A percentile compares a stretch with the other conserved stretches of the same genome.
These are phyloP conservation scores for Gortyna flavago DNA, from an alignment of 2,888 invertebrate species.

Conservation along the genomic window DNA sequence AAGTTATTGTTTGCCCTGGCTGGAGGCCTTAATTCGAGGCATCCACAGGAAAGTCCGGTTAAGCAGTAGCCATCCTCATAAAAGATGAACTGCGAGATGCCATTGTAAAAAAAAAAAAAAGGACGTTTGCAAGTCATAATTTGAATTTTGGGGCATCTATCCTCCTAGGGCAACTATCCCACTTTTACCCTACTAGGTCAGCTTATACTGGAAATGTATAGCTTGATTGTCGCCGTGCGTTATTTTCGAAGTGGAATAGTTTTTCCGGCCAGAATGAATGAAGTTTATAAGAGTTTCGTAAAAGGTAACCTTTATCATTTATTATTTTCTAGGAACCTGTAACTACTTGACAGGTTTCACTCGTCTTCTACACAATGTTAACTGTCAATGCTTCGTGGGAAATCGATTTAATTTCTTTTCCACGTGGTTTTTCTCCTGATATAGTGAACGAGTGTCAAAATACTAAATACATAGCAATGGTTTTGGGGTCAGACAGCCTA, in stretches of 20 bases:
- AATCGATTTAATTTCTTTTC: neutral
- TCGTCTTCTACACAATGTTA: neutral
- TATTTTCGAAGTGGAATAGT: neutral
- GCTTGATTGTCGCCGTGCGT: neutral
- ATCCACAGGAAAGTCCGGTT: no score
- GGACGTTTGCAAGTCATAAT: no score
- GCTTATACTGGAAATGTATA: neutral
- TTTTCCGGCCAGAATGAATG: neutral
- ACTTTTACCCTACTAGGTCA: no score
- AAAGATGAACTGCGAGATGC: no score
- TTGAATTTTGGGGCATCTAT: no score
- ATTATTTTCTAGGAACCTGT: neutral
- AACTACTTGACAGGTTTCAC: neutral
- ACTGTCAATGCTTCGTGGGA: neutral
- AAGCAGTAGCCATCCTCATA: no score
- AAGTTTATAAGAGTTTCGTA: neutral
- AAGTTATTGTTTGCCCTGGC: no score
- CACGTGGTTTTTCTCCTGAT: neutral
- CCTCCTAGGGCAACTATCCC: no score
- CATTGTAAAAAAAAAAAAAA: no score
- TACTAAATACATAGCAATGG: neutral
- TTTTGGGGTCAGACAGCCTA: conserved; percentile 4
- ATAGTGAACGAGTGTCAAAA: conserved; percentile 1
- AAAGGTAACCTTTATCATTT: neutral
- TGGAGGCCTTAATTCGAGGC: no score